These are phyloP conservation scores for Anisognathus igniventris DNA, from an alignment of 2,797 vertebrate genomes.

Conservation along the genomic window DNA sequence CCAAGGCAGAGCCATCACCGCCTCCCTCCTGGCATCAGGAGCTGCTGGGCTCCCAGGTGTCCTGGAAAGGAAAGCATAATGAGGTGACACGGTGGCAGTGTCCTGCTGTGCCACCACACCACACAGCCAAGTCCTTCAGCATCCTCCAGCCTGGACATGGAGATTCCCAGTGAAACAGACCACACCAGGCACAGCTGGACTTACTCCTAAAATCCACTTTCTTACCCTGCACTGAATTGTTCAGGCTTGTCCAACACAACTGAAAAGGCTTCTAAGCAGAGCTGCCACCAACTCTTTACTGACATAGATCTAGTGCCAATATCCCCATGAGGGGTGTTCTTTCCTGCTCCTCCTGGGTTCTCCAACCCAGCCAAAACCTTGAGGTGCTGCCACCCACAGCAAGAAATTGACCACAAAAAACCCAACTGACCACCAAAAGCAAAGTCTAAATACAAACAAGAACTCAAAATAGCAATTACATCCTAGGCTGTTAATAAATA, in stretches of 20 bases:
- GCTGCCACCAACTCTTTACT: too few species aligned
- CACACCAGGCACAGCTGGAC: accelerated
- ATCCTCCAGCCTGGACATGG: accelerated
- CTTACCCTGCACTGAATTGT: background rate
- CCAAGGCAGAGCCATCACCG: accelerated
- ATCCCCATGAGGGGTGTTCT: accelerated
- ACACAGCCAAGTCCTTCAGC: accelerated
- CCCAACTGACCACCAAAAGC: background rate
- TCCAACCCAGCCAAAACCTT: background rate
- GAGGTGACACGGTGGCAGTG: accelerated
- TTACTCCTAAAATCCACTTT: background rate
- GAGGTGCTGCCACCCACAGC: background rate
- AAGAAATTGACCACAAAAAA: background rate
- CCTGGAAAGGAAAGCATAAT: accelerated
- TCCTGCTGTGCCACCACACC: background rate
- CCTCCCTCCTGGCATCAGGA: background rate
- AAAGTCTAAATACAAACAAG: background rate
- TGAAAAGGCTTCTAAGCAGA: background rate
- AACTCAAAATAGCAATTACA: background rate
- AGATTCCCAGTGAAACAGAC: background rate
- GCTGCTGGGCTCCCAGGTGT: background rate
- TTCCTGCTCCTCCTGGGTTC: background rate
- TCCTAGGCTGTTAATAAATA: background rate
- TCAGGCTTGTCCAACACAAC: background rate
- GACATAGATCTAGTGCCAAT: background rate